These are phyloP conservation scores for Xestoiulus laeticollis DNA, from an alignment of 2,888 invertebrate species.

Conservation along the genomic window DNA sequence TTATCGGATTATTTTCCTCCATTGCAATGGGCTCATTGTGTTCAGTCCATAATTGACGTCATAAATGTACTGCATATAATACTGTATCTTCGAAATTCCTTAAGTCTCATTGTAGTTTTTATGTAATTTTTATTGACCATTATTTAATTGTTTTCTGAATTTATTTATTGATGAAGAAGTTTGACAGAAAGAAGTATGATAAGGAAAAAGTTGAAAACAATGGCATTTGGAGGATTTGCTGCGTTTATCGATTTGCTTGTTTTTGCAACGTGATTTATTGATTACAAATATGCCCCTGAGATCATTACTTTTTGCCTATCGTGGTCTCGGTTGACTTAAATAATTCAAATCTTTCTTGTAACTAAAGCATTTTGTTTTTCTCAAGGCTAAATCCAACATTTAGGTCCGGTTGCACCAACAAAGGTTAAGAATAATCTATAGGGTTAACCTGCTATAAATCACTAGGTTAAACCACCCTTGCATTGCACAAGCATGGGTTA, in stretches of 20 bases:
- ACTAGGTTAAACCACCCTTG: too few species aligned
- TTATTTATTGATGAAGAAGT: slow-evolving; percentile 2
- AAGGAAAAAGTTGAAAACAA: not conserved
- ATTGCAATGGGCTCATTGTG: too few species aligned
- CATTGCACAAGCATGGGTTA: too few species aligned
- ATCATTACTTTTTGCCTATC: not conserved
- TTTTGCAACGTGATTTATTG: not conserved
- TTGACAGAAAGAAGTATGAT: not conserved
- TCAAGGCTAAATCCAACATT: too few species aligned
- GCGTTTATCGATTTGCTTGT: slow-evolving; percentile 18
- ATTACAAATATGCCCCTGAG: not conserved
- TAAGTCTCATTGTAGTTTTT: not conserved
- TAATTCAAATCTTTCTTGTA: not conserved
- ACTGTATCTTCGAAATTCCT: not conserved
- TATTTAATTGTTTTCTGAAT: not conserved
- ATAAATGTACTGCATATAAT: not conserved
- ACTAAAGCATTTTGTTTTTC: not conserved
- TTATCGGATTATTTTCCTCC: too few species aligned
- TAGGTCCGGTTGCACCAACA: too few species aligned
- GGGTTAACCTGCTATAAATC: too few species aligned
- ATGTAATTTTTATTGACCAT: not conserved
- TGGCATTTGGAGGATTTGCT: not conserved
- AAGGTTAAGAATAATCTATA: too few species aligned
- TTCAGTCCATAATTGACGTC: not conserved
- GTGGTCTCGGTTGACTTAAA: not conserved